phyloP scores from a whole-genome alignment of 2,888 invertebrate genomes.

The Spodoptera picta region DNA sequence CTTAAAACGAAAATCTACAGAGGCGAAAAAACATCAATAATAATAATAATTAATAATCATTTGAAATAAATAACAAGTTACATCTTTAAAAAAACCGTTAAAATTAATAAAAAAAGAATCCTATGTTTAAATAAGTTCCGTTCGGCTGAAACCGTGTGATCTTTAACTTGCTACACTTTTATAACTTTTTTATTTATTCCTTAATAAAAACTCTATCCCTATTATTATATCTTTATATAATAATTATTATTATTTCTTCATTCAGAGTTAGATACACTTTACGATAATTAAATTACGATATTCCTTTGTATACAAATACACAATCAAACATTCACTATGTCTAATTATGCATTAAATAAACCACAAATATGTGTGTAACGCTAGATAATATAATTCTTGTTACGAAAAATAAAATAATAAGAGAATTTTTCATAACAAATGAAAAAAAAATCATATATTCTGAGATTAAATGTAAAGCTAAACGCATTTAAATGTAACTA shows the following conservation, averaged over 20 bases:
- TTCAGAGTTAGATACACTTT: slow-evolving; percentile 86
- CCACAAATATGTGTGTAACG: slow-evolving; percentile 63
- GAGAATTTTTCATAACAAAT: slow-evolving; percentile 57
- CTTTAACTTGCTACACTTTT: slow-evolving; percentile 79
- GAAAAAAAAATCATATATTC: slow-evolving; percentile 57
- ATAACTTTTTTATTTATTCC: slow-evolving; percentile 85
- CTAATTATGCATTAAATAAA: slow-evolving; percentile 64
- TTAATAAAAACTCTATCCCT: slow-evolving; percentile 88
- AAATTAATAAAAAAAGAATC: slow-evolving; percentile 83
- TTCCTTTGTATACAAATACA: slow-evolving; percentile 73
- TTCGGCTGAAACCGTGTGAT: slow-evolving; percentile 82
- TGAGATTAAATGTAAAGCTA: slow-evolving; percentile 67
- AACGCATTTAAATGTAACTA: slow-evolving; percentile 76
- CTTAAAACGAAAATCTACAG: slow-evolving; percentile 81
- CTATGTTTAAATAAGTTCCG: slow-evolving; percentile 75
- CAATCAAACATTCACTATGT: slow-evolving; percentile 62
- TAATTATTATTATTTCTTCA: slow-evolving; percentile 86
- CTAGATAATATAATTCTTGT: slow-evolving; percentile 61
- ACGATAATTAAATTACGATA: slow-evolving; percentile 81
- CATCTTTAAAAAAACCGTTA: slow-evolving; percentile 86
- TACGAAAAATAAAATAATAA: slow-evolving; percentile 56
- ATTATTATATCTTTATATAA: slow-evolving; percentile 88
- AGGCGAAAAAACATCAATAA: slow-evolving; percentile 85
- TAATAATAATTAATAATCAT: slow-evolving; percentile 88
- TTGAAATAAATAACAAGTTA: slow-evolving; percentile 89